phyloP scores from a whole-genome alignment of 2,113 vertebrate species.

The Dipodomys ordii region DNA sequence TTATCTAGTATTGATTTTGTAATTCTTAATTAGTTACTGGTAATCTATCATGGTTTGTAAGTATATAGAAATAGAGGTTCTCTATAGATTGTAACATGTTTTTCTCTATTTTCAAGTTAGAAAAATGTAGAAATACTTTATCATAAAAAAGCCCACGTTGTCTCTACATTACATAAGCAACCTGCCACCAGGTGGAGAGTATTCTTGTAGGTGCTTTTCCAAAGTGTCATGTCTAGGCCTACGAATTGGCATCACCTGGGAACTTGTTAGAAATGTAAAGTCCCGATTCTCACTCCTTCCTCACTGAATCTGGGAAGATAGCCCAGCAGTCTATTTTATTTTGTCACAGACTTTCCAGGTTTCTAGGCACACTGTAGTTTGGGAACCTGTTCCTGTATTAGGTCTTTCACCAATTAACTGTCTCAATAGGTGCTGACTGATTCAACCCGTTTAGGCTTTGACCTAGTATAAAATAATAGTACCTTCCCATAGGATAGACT shows the following conservation, averaged over 20 bases:
- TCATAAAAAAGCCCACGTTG: background rate
- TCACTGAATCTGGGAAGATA: background rate
- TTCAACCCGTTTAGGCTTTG: background rate
- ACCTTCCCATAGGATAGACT: background rate
- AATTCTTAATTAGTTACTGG: background rate
- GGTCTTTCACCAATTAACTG: background rate
- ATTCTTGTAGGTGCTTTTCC: background rate
- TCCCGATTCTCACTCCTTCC: background rate
- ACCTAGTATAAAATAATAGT: background rate
- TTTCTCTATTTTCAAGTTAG: background rate
- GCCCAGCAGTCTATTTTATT: background rate
- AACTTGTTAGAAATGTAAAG: background rate
- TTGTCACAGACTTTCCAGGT: background rate
- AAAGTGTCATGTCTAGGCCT: background rate
- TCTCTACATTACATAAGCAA: rapidly evolving
- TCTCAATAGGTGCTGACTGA: background rate
- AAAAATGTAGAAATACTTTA: background rate
- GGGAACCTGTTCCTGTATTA: background rate
- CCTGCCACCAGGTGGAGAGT: background rate
- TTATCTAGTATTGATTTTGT: background rate
- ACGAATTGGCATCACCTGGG: background rate
- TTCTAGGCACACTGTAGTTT: background rate
- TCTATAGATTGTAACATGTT: background rate
- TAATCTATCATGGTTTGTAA: background rate
- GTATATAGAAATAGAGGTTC: background rate